These are phyloP conservation scores for Semicossyphus pulcher DNA, from an alignment of 2,113 vertebrate genomes.

Conservation along the genomic window DNA sequence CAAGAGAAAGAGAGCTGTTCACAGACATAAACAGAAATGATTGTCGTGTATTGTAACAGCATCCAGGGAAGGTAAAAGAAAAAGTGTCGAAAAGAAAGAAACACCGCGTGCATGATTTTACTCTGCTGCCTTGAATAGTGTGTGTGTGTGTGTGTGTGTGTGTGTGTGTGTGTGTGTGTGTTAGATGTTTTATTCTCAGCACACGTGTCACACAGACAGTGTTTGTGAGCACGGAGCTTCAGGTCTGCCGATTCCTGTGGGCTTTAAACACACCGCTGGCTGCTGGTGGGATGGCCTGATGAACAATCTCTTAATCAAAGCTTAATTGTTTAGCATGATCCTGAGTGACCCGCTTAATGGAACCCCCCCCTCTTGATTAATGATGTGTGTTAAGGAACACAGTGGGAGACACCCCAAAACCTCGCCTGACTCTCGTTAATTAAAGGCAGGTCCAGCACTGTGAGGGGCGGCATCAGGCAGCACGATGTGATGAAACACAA, in stretches of 20 bases:
- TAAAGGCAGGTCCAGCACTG: conserved; percentile 57
- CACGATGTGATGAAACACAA: conserved; percentile 28
- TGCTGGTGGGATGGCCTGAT: conserved; percentile 66
- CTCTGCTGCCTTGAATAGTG: conserved; percentile 25
- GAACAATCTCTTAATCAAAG: conserved; percentile 85
- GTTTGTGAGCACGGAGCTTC: conserved; percentile 18
- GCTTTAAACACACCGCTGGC: conserved; percentile 47
- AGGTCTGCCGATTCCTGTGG: conserved; percentile 35
- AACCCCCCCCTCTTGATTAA: conserved; percentile 82
- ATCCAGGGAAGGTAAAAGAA: conserved; percentile 41
- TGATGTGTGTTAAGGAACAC: conserved; percentile 81
- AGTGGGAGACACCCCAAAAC: conserved; percentile 78
- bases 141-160: conserved; percentile 23
- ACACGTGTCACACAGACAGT: conserved; percentile 24
- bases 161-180: conserved; percentile 12
- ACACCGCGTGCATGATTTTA: conserved; percentile 21
- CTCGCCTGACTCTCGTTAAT: conserved; percentile 75
- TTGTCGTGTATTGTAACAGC: conserved; percentile 50
- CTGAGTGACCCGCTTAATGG: conserved; percentile 82
- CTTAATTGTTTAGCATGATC: conserved; percentile 84
- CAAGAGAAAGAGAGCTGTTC: conserved; percentile 40
- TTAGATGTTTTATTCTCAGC: conserved; percentile 31
- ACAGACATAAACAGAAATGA: conserved; percentile 49
- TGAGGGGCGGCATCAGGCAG: conserved; percentile 20
- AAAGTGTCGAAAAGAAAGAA: conserved; percentile 48